Percentiles rank a stretch among this genome's conserved stretches.
phyloP scores from a whole-genome alignment of 2,797 vertebrate species.

The Numenius phaeopus region DNA sequence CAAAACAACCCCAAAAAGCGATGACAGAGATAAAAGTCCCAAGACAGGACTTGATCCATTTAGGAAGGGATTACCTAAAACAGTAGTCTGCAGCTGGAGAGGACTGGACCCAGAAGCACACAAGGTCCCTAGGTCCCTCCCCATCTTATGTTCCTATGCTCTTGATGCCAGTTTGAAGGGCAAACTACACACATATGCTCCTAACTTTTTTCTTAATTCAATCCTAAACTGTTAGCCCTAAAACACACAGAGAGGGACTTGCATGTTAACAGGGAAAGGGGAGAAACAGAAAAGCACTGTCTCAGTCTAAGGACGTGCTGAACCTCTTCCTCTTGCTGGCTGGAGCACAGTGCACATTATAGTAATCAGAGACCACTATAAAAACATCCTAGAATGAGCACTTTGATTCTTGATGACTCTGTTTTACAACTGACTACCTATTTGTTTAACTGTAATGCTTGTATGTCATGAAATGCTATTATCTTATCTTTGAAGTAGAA shows the following conservation, averaged over 20 bases:
- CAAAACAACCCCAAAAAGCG: not conserved
- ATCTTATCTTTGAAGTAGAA: not conserved
- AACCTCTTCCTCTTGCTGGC: not conserved
- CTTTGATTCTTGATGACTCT: not conserved
- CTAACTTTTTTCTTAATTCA: not conserved
- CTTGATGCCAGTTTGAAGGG: not conserved
- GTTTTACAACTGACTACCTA: not conserved
- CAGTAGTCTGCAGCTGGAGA: not conserved
- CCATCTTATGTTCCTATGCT: not conserved
- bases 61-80: not conserved
- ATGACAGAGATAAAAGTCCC: not conserved
- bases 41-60: not conserved
- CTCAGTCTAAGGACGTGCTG: not conserved
- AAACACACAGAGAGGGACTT: not conserved
- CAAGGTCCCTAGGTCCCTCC: not conserved
- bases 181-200: not conserved
- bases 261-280: not conserved
- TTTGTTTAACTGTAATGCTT: not conserved
- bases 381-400: not conserved
- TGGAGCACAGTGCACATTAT: not conserved
- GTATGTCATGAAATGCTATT: not conserved
- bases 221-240: not conserved
- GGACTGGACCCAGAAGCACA: not conserved
- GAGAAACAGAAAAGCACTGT: not conserved
- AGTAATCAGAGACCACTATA: rapidly evolving